phyloP scores from a whole-genome alignment of 2,888 invertebrate species.

The Globia sparganii region DNA sequence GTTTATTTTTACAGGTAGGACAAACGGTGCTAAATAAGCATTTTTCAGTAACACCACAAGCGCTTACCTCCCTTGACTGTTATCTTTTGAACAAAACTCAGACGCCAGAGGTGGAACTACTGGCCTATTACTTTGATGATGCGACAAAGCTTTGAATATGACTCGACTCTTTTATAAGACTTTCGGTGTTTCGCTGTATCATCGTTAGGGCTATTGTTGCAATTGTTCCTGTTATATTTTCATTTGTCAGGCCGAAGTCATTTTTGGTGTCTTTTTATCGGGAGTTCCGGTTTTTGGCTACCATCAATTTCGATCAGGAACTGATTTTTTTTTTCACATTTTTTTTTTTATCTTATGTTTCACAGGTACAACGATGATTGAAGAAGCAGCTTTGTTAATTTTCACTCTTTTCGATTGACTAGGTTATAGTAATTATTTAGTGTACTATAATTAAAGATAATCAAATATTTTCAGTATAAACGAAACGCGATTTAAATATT shows the following conservation, averaged over 20 bases:
- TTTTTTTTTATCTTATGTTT: not conserved
- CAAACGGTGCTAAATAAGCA: conserved; percentile 66
- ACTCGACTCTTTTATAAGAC: conserved; percentile 73
- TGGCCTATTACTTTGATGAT: conserved; percentile 83
- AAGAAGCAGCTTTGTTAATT: too few species aligned
- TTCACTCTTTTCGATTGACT: too few species aligned
- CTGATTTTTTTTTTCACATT: not conserved
- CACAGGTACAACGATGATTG: not conserved
- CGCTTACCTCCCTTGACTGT: conserved; percentile 70
- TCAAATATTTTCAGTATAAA: not conserved
- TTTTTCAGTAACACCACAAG: conserved; percentile 68
- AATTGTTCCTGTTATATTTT: conserved; percentile 55
- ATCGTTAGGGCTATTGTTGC: conserved; percentile 71
- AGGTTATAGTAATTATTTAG: not conserved
- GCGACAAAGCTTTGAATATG: conserved; percentile 81
- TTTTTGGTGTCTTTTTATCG: conserved; percentile 24
- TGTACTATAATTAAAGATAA: not conserved
- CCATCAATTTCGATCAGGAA: conserved; percentile 11
- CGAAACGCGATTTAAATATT: too few species aligned
- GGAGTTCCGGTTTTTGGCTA: conserved; percentile 18
- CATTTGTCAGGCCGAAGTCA: conserved; percentile 33
- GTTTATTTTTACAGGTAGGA: conserved; percentile 39
- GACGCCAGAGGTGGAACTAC: conserved; percentile 78
- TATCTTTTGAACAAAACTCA: conserved; percentile 78
- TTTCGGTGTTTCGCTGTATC: conserved; percentile 70